Base-by-base conservation (phyloP, 37 sponge, comb jelly and placozoan genomes). In the Diacarnus erythraeanus region DNA sequence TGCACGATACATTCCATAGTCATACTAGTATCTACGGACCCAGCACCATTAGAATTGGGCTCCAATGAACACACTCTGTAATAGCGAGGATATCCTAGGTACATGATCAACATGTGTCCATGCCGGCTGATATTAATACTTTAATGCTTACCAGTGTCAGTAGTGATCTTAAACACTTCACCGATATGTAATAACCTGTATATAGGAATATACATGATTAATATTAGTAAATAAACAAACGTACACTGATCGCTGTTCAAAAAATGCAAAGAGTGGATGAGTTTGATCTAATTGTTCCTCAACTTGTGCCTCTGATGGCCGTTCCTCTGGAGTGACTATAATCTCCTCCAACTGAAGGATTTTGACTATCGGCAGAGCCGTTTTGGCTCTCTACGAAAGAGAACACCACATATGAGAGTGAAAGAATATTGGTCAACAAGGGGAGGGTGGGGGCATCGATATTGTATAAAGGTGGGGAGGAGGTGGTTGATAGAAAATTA, bases 81-180 rank as follows among this genome's bases (percentile, higher is more conserved):
- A 34, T 51, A 51, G 38, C 38, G 18, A 41, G 17, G 1, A 3
- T 51, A 25, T 22, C 74, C 74, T 74, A 29, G n/a, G n/a, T n/a
- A n/a, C n/a, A n/a, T n/a, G n/a, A n/a, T n/a, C n/a, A n/a, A n/a
- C n/a, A n/a, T n/a, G n/a, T n/a, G n/a, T n/a, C n/a, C n/a, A n/a
- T n/a, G n/a, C n/a, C n/a, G n/a, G n/a, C n/a, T n/a, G n/a, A 2
- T 33, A 20, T 26, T 10, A 10, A 54, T 54, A 17, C 56, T 20
- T 54, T 20, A 20, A 20, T 20, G 22, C 69, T 30, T 44, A 80
- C 81, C 81, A 34, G 57, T 36, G 38, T 9, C 2, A 26, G 81
- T 71, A 12, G 6, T n/a, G 40, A 71, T n/a, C 18, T 54, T 71
- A 29, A 70, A 57, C 4, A 80, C 63, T 37, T 80, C 81, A 57